These are phyloP conservation scores for Monodelphis domestica DNA, from an alignment of 2,797 vertebrate species.

Conservation along the genomic window DNA sequence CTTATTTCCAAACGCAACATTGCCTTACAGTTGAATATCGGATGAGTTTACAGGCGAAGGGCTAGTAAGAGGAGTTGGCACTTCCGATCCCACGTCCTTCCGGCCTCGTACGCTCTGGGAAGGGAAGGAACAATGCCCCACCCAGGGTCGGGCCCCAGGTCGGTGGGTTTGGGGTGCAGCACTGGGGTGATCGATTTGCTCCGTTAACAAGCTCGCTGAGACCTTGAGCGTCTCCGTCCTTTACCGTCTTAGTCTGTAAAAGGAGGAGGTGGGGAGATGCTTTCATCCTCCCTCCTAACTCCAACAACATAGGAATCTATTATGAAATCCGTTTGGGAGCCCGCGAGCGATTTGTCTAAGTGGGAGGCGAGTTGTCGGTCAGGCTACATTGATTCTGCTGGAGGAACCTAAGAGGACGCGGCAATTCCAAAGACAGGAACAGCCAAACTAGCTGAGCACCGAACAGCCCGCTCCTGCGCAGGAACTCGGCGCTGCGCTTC, in stretches of 20 bases:
- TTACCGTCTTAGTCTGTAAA: background rate
- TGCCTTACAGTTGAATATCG: background rate
- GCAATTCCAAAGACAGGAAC: background rate
- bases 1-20: background rate
- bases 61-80: background rate
- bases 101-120: background rate
- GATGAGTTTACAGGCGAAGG: too few relatives aligned
- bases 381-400: accelerated
- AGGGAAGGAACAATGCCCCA: background rate
- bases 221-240: background rate
- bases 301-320: background rate
- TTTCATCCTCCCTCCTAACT: background rate
- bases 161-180: background rate
- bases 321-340: background rate
- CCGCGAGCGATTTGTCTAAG: background rate
- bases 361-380: accelerated
- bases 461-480: background rate
- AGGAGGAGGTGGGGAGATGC: background rate
- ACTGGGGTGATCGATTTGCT: background rate
- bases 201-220: background rate
- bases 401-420: background rate
- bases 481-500: accelerated
- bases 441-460: background rate
- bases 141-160: background rate
- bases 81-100: background rate